These are phyloP conservation scores for Parazoanthus swiftii DNA, from an alignment of 92 coral and sea anemone genomes.

Conservation along the genomic window DNA sequence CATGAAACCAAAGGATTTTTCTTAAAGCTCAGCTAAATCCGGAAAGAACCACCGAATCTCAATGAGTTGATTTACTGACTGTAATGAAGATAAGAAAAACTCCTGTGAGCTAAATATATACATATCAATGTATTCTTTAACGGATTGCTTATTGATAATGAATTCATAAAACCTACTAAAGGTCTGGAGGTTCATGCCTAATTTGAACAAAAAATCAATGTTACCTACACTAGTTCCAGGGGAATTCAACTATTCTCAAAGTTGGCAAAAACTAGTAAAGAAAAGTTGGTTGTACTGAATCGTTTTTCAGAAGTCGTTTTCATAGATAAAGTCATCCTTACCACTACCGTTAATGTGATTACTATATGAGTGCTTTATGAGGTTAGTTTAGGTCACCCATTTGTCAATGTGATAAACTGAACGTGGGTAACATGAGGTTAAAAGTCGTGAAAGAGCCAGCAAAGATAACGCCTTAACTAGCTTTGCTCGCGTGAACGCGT, in stretches of 20 bases:
- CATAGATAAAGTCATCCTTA: no score
- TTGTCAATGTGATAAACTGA: not conserved
- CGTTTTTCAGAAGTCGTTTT: no score
- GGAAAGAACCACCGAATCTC: not conserved
- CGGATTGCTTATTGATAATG: no score
- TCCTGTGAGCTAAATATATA: no score
- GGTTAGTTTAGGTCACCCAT: not conserved
- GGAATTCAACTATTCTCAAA: not conserved
- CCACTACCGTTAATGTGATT: not conserved
- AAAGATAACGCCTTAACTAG: not conserved
- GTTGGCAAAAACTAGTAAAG: not conserved
- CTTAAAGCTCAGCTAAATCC: conserved; percentile 8
- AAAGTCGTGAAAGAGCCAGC: not conserved
- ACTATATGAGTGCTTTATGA: not conserved
- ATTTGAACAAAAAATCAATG: no score
- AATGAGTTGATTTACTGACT: not conserved
- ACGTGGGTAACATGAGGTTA: not conserved
- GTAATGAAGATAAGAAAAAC: not conserved
- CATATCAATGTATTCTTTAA: no score
- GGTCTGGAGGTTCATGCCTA: no score
- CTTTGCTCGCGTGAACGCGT: not conserved
- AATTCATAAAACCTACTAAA: no score
- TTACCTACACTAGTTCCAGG: no score
- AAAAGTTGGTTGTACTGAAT: not conserved
- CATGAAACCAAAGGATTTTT: not conserved